Conservation (phyloP, 2,113 vertebrate genomes). For the Coptodon bakossiorum region DNA sequence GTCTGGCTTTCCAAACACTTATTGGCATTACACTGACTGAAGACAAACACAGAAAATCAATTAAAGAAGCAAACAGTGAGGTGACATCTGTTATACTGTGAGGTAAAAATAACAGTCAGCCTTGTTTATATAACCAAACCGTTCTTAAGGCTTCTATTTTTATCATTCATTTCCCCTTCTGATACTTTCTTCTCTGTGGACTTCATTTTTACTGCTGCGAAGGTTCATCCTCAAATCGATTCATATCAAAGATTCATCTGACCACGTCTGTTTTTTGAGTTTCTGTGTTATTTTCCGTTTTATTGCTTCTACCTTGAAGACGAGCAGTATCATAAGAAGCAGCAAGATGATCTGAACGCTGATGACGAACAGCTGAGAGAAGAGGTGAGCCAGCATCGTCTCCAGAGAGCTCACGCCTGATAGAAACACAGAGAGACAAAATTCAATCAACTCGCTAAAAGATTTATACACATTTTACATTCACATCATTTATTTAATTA, state of each 20-base stretch:
- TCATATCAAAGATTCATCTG: neutral
- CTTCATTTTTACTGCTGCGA: neutral
- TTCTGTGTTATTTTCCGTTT: neutral
- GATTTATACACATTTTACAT: neutral
- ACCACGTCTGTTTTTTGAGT: neutral
- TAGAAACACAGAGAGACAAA: neutral
- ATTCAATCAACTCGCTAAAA: neutral
- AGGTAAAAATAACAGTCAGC: neutral
- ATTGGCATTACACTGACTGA: neutral
- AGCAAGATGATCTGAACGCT: conserved; percentile 74
- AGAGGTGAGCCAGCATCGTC: conserved; percentile 75
- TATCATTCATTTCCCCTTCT: neutral
- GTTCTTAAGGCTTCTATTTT: neutral
- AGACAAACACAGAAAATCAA: neutral
- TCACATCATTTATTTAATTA: neutral
- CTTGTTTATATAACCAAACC: neutral
- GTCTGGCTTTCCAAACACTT: neutral
- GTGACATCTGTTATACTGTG: neutral
- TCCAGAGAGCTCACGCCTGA: conserved; percentile 75
- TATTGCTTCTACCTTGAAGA: conserved; percentile 64
- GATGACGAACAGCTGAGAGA: conserved; percentile 77
- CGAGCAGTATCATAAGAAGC: conserved; percentile 72
- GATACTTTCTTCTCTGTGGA: neutral
- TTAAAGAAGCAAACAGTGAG: neutral
- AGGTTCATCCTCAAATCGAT: neutral